A percentile compares a stretch with the other conserved stretches of the same genome.
These are phyloP conservation scores for Palaemon carinicauda DNA, from an alignment of 1,140 invertebrate species.

Conservation along the genomic window DNA sequence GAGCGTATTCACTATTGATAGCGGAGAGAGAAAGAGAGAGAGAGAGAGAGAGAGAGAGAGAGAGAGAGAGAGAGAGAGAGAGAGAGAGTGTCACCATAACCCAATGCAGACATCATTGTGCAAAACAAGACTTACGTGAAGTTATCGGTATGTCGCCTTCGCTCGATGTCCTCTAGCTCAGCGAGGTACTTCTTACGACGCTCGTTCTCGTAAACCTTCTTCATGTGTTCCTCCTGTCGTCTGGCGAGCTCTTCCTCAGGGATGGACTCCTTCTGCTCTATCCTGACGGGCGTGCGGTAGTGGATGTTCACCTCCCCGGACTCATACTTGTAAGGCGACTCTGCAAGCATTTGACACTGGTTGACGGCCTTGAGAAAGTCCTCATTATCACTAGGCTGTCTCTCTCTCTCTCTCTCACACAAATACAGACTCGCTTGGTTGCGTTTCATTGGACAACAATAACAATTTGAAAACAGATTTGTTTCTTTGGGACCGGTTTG, in stretches of 20 bases:
- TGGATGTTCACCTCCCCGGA: conserved; percentile 93
- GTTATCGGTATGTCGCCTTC: conserved; percentile 87
- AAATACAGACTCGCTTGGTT: too few species aligned
- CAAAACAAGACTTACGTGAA: conserved; percentile 74
- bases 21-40: too few species aligned
- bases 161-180: conserved; percentile 91
- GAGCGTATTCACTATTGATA: too few species aligned
- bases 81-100: neutral
- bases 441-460: too few species aligned
- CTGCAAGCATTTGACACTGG: conserved; percentile 65
- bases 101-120: neutral
- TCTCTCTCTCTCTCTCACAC: neutral
- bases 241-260: conserved; percentile 75
- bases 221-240: conserved; percentile 88
- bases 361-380: too few species aligned
- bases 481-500: too few species aligned
- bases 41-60: too few species aligned
- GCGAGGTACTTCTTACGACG: conserved; percentile 78
- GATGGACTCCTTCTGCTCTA: conserved; percentile 80
- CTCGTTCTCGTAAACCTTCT: conserved; percentile 87
- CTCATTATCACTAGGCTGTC: conserved; percentile 38
- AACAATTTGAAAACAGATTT: too few species aligned
- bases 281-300: conserved; percentile 84
- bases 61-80: too few species aligned
- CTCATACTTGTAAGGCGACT: conserved; percentile 85